Percentiles rank a stretch among this genome's conserved stretches.
phyloP scores from a whole-genome alignment of 2,113 vertebrate genomes.

The Sinocyclocheilus anophthalmus region DNA sequence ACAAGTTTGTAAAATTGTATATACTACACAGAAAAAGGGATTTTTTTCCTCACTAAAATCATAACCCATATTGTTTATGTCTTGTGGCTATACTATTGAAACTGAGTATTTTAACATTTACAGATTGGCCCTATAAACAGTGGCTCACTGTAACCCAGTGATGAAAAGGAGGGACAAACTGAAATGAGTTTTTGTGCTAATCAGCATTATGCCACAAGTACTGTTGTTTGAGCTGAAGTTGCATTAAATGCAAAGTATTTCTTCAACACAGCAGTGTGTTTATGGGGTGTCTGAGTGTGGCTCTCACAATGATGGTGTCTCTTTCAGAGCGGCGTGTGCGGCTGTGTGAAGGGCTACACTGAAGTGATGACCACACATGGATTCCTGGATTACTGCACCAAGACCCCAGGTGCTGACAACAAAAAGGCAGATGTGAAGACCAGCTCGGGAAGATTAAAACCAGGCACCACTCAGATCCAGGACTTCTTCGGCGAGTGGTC shows the following conservation, averaged over 20 bases:
- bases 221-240: neutral
- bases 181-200: neutral
- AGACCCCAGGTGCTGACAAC: conserved; percentile 89
- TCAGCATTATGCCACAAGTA: neutral
- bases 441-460: conserved; percentile 86
- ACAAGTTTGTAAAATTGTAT: neutral
- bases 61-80: too few relatives aligned
- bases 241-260: neutral
- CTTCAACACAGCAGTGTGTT: neutral
- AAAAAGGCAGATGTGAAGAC: conserved; percentile 98
- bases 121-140: neutral
- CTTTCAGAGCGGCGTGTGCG: conserved; percentile 88
- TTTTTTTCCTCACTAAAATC: neutral
- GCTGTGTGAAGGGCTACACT: conserved; percentile 91
- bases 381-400: conserved; percentile 96
- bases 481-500: conserved; percentile 95
- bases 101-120: neutral
- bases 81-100: neutral
- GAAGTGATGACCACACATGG: conserved; percentile 95
- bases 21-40: neutral
- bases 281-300: neutral
- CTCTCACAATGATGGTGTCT: neutral
- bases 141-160: neutral
- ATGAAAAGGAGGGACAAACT: neutral
- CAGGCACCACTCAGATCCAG: conserved; percentile 87